Evolutionary conservation across 1,140 invertebrate species (phyloP).

Genomic region (Amphibalanus amphitrite): DNA sequence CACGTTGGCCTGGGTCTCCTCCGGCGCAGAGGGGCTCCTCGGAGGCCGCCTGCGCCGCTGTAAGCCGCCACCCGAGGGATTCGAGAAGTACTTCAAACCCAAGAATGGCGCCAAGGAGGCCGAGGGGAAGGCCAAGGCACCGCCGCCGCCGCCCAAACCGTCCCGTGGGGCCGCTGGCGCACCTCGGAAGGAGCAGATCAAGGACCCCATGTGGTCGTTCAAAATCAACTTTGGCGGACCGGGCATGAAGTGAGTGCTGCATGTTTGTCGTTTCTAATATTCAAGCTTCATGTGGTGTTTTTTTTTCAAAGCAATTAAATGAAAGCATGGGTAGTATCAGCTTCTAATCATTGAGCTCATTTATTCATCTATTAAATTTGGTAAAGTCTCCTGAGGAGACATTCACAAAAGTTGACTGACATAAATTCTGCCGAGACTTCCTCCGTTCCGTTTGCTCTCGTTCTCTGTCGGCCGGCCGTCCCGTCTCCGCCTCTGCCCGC

Average conservation of each 20-base stretch:
- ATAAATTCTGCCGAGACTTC: neutral
- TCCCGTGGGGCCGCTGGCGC: neutral
- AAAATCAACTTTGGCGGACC: neutral
- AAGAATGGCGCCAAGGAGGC: neutral
- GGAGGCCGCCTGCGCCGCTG: neutral
- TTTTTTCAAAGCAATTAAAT: neutral
- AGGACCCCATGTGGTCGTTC: conserved; percentile 3
- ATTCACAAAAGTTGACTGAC: neutral
- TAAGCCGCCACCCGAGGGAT: neutral
- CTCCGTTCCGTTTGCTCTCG: neutral
- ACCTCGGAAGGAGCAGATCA: neutral
- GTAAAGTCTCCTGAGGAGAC: neutral
- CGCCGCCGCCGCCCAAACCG: neutral
- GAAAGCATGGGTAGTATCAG: neutral
- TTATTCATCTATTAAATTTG: neutral
- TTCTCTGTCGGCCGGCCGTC: neutral
- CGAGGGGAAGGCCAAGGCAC: neutral
- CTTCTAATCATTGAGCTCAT: neutral
- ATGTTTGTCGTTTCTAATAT: neutral
- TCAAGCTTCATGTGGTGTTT: neutral
- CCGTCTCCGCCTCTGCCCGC: neutral
- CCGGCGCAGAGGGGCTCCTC: neutral
- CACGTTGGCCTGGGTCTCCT: neutral
- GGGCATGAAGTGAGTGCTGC: neutral
- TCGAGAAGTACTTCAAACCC: neutral